Evolutionary conservation across 2,888 invertebrate species (phyloP), one percentile per base, ranked within the genome.

Genomic region (Diaphora mendica): DNA sequence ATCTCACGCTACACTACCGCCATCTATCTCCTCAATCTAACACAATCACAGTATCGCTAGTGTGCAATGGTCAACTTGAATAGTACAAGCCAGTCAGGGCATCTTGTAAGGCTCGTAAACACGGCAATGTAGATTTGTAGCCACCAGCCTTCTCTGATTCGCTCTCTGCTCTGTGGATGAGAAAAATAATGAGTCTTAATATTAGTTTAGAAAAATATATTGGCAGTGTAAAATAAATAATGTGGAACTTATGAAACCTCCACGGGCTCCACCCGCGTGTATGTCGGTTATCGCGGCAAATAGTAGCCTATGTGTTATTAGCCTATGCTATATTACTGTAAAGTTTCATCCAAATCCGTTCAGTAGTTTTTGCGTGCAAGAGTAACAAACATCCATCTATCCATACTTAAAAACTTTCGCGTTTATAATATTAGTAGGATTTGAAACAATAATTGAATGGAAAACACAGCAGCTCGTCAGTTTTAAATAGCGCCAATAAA

Each of bases 61-160:
- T 69, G 11, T 67, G 75, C 26, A 78, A 78, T 68, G 77, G 94
- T 96, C 96, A 95, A 90, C 95, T 95, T 64, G 95, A 89, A 71
- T 96, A 94, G 77, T 97, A 98, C 2, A 98, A 94, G 15, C 98
- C 98, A 75, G 98, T 97, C 88, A 99, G 96, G 0, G 99, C 98
- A 89, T 99, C 99, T 88, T 98, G 98, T 64, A 99, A 90, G 0
- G 99, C 99, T 77, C 99, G 96, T 78, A 98, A 96, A 88, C 99
- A 99, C 0, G 98, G 98, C 82, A 98, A 95, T 4, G 96, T 96
- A 0, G 98, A 96, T n/a, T 96, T 96, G 90, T 98, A 99, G 1
- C 99, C 99, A 17, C 99, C 99, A 0, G 98, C 98, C 80, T 97
- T 96, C 91, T 99, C 99, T 33, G 96, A 94, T 39, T 96, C 96